A percentile compares a stretch with the other conserved stretches of the same genome.
Evolutionary conservation across 2,888 invertebrate species (phyloP).

Genomic region (Euproctis similis): DNA sequence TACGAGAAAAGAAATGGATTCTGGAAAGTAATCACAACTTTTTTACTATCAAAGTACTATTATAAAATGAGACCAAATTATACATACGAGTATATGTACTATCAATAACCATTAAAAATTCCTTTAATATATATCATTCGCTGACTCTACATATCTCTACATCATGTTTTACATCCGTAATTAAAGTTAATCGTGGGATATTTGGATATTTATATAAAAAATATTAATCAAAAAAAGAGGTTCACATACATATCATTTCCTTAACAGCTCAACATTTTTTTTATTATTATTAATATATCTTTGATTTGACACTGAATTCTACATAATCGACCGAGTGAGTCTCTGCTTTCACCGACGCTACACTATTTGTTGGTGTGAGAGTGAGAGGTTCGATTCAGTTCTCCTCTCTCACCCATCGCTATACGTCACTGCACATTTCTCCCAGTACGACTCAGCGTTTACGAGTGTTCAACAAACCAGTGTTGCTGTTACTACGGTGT

Average conservation of each 20-base stretch:
- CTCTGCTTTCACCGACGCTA: slow-evolving; percentile 49
- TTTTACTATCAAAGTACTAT: slow-evolving; percentile 7
- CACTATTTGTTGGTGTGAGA: slow-evolving; percentile 35
- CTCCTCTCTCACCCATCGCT: slow-evolving; percentile 59
- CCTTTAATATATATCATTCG: too few species aligned
- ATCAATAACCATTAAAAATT: too few species aligned
- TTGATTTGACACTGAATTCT: slow-evolving; percentile 64
- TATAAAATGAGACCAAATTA: too few species aligned
- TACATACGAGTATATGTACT: too few species aligned
- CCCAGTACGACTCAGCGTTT: slow-evolving; percentile 42
- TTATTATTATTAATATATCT: slow-evolving; percentile 32
- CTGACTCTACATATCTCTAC: too few species aligned
- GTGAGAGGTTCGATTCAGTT: slow-evolving; percentile 48
- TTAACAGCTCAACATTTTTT: slow-evolving; percentile 16
- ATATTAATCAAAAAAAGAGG: slow-evolving; percentile 21
- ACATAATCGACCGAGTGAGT: slow-evolving; percentile 62
- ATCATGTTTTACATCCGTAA: slow-evolving; percentile 7
- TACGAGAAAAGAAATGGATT: slow-evolving; percentile 29
- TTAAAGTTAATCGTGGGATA: slow-evolving; percentile 6
- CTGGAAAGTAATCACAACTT: slow-evolving; percentile 13
- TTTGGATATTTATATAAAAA: too few species aligned
- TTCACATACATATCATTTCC: slow-evolving; percentile 17
- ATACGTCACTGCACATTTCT: slow-evolving; percentile 68
- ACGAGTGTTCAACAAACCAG: slow-evolving; percentile 50
- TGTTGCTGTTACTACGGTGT: slow-evolving; percentile 54